Evolutionary conservation across 2,797 vertebrate species (phyloP), one percentile per base, ranked within the genome.

Genomic region (Sebastiscus tertius): DNA sequence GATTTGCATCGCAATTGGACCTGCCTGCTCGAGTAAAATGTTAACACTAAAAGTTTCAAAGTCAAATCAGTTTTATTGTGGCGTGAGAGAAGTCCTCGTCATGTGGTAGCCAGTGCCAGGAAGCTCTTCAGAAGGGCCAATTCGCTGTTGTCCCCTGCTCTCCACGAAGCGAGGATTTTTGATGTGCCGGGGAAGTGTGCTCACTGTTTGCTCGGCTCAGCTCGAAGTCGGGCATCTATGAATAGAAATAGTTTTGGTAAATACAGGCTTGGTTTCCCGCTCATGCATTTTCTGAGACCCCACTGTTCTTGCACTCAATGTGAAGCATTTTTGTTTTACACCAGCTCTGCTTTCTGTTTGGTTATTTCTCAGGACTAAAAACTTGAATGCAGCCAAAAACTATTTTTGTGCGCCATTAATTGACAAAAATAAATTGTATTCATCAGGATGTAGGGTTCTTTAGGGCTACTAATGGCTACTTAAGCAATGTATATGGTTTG

Each of bases 1-100:
- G 79, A 84, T 91, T 89, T 90, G 81, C 89, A 88, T 88, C 8
- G 12, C 80, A 83, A 42, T 80, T 75, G 80, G 42, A 72, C 42
- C 63, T 3, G 49, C 52, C 66, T 75, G 68, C 88, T 74, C 49
- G 24, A 75, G 72, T 62, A 70, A 72, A 31, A 73, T 14, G 68
- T 49, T 33, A 84, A 77, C 68, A 1, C 71, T 64, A 9, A 84
- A 79, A 84, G 72, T 91, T 88, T 89, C 68, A 77, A 82, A 79
- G 81, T 86, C 68, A 58, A 66, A 81, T 81, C 52, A 26, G 46
- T 86, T 79, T 75, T 26, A 12, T 46, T 63, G 67, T 22, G 58
- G 58, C 55, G 55, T 56, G 22, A 72, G 66, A 66, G 55, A 64
- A 78, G 60, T 68, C 11, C 26, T 84, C 11, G 42, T 77, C 70